Percentiles rank a stretch among this genome's conserved stretches.
These are phyloP conservation scores for Cuculus canorus DNA, from an alignment of 2,797 vertebrate species.

Conservation along the genomic window DNA sequence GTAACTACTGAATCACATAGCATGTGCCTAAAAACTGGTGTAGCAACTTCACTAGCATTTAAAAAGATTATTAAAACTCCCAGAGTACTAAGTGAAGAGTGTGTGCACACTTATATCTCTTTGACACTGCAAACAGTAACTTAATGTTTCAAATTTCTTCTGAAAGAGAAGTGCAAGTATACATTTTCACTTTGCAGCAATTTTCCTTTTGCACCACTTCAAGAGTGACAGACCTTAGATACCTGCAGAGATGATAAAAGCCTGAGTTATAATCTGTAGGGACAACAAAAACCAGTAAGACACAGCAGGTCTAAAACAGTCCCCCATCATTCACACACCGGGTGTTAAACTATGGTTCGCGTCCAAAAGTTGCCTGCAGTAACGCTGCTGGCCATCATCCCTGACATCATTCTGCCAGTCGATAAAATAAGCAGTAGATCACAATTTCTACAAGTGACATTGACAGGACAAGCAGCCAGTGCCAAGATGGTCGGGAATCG, in stretches of 20 bases:
- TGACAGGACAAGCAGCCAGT: neutral
- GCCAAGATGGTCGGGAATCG: neutral
- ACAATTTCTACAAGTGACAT: neutral
- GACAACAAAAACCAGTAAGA: neutral
- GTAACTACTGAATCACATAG: neutral
- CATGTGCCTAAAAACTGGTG: neutral
- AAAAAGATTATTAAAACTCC: neutral
- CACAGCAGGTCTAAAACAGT: neutral
- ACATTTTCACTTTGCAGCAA: neutral
- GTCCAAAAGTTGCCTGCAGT: neutral
- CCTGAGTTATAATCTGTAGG: neutral
- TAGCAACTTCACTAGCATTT: neutral
- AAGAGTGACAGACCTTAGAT: neutral
- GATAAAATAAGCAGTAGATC: neutral
- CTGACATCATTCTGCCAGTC: neutral
- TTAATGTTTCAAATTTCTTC: neutral
- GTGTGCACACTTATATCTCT: neutral
- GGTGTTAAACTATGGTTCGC: neutral
- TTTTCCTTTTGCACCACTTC: neutral
- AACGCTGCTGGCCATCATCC: neutral
- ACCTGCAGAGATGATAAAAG: neutral
- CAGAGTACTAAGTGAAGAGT: rapidly evolving
- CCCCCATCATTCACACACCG: neutral
- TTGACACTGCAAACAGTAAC: neutral
- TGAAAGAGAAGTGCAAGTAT: neutral